Base-by-base conservation (phyloP, 2,113 vertebrate genomes). In the Conger conger region DNA sequence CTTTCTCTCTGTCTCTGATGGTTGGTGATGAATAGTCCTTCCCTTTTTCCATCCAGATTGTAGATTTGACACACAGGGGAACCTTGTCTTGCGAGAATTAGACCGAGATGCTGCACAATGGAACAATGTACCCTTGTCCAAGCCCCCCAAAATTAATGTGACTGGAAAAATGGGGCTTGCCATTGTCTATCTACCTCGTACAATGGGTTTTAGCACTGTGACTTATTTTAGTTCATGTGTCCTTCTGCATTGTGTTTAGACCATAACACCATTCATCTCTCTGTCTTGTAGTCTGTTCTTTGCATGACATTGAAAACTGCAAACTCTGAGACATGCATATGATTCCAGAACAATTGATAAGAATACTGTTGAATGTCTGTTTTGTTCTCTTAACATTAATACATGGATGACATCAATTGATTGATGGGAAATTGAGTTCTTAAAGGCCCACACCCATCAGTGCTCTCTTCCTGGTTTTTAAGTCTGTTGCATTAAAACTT, bases 61-160 rank as follows among this genome's bases (percentile, higher is more conserved):
- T 79, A 88, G 86, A 86, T 89, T 88, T 42, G 17, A 83, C 18
- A 83, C 60, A 33, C 45, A 54, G 40, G n/a, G n/a, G n/a, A 76
- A n/a, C 30, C 7, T 33, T 11, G 8, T n/a, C 68, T 30, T 73
- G 11, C 13, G 68, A 33, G 27, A n/a, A 73, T 33, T 68, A 7
- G 60, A 20, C 60, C 60, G 3, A 20, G 20, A 27, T 68, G 20
- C 27, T 68, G 20, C 63, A 45, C 30, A 17, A n/a, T 82, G 53
- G 17, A 42, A 36, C 60, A 33, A 17, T 30, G 20, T 42, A 13
- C 38, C 2, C 23, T 73, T 73, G 37, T 42, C 60, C 38, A 60
- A 63, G 57, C 17, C 36, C n/a, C 38, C 82, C 40, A 23, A 83
- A 68, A 68, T 68, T n/a, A 68, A 68, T 20, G 6, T 68, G 60